A percentile compares a stretch with the other conserved stretches of the same genome.
These are phyloP conservation scores for Agriopis aurantiaria DNA, from an alignment of 2,888 invertebrate species.

Conservation along the genomic window DNA sequence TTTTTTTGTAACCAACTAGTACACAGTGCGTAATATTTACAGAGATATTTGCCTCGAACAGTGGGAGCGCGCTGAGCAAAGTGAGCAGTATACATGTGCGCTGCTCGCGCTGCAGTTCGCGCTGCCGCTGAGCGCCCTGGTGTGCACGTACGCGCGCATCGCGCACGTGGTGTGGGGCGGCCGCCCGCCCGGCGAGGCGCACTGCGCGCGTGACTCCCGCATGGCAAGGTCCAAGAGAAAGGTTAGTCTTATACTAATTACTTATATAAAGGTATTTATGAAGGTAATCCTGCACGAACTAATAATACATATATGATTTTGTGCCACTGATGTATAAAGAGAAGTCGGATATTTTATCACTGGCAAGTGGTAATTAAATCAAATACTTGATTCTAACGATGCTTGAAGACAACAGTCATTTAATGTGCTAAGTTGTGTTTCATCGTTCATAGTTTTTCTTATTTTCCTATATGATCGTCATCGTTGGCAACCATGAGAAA, in stretches of 20 bases:
- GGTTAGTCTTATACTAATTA: conserved; percentile 79
- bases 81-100: conserved; percentile 91
- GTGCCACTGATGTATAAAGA: too few species aligned
- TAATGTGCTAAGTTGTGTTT: too few species aligned
- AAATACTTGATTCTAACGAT: too few species aligned
- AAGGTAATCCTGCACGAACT: too few species aligned
- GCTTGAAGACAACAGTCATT: too few species aligned
- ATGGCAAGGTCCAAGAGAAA: conserved; percentile 95
- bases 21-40: conserved; percentile 57
- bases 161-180: conserved; percentile 95
- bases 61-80: conserved; percentile 88
- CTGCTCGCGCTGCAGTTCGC: conserved; percentile 94
- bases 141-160: conserved; percentile 95
- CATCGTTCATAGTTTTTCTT: background rate
- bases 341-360: too few species aligned
- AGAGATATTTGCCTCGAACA: conserved; percentile 91
- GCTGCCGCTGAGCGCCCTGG: conserved; percentile 92
- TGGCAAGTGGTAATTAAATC: too few species aligned
- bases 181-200: conserved; percentile 95
- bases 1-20: conserved; percentile 12
- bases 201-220: conserved; percentile 92
- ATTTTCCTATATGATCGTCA: background rate
- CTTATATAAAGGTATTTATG: background rate
- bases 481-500: background rate
- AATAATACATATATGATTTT: too few species aligned